Evolutionary conservation across 2,888 invertebrate genomes (phyloP).

Genomic region (Colostygia pectinataria): DNA sequence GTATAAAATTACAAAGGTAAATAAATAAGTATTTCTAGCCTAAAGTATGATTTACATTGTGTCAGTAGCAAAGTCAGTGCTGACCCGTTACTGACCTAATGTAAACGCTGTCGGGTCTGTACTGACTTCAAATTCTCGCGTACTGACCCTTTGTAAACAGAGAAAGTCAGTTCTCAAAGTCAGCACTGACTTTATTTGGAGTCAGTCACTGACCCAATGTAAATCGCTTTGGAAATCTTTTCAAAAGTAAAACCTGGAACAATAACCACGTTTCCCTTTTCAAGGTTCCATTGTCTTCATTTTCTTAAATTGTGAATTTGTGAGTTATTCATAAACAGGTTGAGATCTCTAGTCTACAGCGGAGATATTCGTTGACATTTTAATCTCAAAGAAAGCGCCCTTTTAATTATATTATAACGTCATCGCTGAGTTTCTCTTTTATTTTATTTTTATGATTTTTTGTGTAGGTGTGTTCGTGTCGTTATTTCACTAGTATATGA

Average conservation of each 20-base stretch:
- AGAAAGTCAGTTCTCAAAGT: too few species aligned
- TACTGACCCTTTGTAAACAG: too few species aligned
- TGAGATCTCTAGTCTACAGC: background rate
- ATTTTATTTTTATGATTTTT: constrained; percentile 14
- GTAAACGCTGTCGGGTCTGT: too few species aligned
- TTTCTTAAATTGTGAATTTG: constrained; percentile 12
- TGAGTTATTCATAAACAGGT: constrained; percentile 19
- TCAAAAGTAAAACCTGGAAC: background rate
- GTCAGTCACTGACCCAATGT: too few species aligned
- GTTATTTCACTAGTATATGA: background rate
- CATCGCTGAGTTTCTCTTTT: constrained; percentile 29
- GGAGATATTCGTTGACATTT: constrained; percentile 29
- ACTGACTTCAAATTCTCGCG: too few species aligned
- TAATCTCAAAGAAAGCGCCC: constrained; percentile 31
- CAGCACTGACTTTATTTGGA: too few species aligned
- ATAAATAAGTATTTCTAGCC: too few species aligned
- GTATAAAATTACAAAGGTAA: too few species aligned
- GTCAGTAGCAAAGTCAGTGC: too few species aligned
- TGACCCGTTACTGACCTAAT: too few species aligned
- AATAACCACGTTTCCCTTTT: constrained; percentile 9
- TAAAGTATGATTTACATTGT: too few species aligned
- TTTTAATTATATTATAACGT: constrained; percentile 26
- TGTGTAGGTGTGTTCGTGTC: background rate
- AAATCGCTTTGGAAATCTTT: background rate
- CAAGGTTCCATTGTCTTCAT: constrained; percentile 16